Evolutionary conservation across 1,140 invertebrate species (phyloP).

Genomic region (Panagrolaimus sp.): DNA sequence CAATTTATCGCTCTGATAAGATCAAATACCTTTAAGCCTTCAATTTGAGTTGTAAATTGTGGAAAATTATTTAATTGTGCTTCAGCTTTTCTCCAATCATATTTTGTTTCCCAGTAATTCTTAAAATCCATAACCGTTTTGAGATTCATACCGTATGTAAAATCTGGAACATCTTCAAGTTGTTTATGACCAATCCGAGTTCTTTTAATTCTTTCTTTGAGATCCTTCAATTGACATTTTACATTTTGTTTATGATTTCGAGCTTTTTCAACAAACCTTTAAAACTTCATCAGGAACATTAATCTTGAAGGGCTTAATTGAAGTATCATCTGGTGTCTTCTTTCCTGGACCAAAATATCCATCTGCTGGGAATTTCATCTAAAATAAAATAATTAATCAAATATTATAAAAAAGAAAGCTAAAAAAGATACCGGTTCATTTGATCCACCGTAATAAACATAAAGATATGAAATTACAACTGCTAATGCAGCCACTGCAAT

Average conservation of each 20-base stretch:
- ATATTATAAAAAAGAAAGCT: too few relatives aligned
- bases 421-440: too few relatives aligned
- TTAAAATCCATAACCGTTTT: constrained; percentile 69
- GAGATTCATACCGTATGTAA: constrained; percentile 74
- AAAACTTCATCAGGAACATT: constrained; percentile 22
- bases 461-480: too few relatives aligned
- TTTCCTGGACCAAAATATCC: constrained; percentile 30
- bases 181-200: constrained; percentile 64
- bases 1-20: constrained; percentile 2
- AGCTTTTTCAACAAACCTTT: too few relatives aligned
- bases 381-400: too few relatives aligned
- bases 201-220: constrained; percentile 65
- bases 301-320: constrained; percentile 29
- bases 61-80: constrained; percentile 69
- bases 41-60: constrained; percentile 69
- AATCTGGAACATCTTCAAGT: constrained; percentile 68
- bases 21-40: constrained; percentile 69
- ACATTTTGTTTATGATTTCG: too few relatives aligned
- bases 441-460: too few relatives aligned
- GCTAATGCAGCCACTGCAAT: too few relatives aligned
- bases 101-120: constrained; percentile 72
- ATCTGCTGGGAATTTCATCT: not conserved
- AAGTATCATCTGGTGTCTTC: constrained; percentile 24
- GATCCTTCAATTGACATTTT: constrained; percentile 62
- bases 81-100: constrained; percentile 71